These are phyloP conservation scores for Laothoe populi DNA, from an alignment of 2,888 invertebrate genomes.

Conservation along the genomic window DNA sequence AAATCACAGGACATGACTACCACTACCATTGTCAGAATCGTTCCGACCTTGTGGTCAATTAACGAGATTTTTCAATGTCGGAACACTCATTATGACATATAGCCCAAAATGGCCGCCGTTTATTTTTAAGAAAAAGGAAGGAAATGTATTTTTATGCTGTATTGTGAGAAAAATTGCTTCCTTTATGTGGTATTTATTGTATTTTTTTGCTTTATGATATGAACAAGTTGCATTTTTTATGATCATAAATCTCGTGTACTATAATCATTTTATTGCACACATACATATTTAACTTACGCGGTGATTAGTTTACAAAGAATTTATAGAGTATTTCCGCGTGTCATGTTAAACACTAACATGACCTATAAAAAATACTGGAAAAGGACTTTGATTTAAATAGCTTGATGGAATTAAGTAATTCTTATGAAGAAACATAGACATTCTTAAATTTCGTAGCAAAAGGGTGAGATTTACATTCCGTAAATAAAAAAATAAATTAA, in stretches of 20 bases:
- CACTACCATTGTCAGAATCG: background rate
- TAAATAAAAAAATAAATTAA: no score
- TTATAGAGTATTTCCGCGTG: slow-evolving; percentile 7
- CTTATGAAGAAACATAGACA: no score
- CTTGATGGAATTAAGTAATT: background rate
- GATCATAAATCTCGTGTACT: background rate
- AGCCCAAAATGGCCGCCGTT: slow-evolving; percentile 3
- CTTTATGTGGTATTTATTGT: slow-evolving; percentile 4
- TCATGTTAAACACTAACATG: background rate
- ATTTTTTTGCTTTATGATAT: background rate
- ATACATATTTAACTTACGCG: background rate
- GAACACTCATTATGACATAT: slow-evolving; percentile 17
- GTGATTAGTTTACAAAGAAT: slow-evolving; percentile 8
- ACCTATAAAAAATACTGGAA: background rate
- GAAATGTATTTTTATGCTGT: background rate
- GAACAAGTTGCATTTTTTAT: slow-evolving; percentile 1
- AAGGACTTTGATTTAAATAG: background rate
- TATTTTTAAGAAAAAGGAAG: slow-evolving; percentile 21
- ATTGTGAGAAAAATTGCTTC: slow-evolving; percentile 1
- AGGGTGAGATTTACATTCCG: no score
- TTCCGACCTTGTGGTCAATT: slow-evolving; percentile 13
- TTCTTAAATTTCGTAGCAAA: no score
- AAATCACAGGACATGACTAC: background rate
- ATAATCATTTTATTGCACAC: background rate
- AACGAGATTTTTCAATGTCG: slow-evolving; percentile 19